Base-by-base conservation (phyloP, 2,888 invertebrate species). In the Synergus umbraculus region DNA sequence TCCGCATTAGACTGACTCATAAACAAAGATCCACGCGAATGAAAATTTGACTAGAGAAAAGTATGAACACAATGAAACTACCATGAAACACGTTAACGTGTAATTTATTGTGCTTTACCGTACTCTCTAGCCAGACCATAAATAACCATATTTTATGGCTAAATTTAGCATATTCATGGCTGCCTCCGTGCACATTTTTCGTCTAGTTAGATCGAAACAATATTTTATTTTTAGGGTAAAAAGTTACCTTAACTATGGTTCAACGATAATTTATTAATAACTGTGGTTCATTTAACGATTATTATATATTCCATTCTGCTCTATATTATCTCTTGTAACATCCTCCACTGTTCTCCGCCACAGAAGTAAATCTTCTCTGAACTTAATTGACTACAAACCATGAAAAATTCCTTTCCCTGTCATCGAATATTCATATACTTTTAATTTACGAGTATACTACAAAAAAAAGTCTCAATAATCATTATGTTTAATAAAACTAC, bases 21-120 rank as follows among this genome's bases (percentile, higher is more conserved):
- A 54, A 73, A 73, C 49, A 54, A 54, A 73, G 73, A 73, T 54
- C 37, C 54, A 54, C 73, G n/a, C 12, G 73, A 73, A 73, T 73
- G 37, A 73, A 73, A 73, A 73, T 73, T 58, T 58, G 54, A 54
- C 37, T 73, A 73, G 54, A 54, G 73, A 54, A 73, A 73, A 54
- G 73, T 73, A 73, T 73, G 41, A 58, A 73, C 73, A 73, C 73
- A 73, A 73, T 73, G 69, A 69, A 69, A 69, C 49, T 54, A 54
- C 73, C 73, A 73, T 73, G 73, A 73, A 73, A 58, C 73, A 58
- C n/a, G 73, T 73, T 73, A 73, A 73, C 73, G 41, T 73, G 54
- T 73, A 73, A 73, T 73, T 73, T 73, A 73, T 73, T 58, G 73
- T 73, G 73, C 73, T 73, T 73, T 73, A 73, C 54, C 73, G 41